Evolutionary conservation across 2,797 vertebrate species (phyloP).

Genomic region (Semotilus atromaculatus): DNA sequence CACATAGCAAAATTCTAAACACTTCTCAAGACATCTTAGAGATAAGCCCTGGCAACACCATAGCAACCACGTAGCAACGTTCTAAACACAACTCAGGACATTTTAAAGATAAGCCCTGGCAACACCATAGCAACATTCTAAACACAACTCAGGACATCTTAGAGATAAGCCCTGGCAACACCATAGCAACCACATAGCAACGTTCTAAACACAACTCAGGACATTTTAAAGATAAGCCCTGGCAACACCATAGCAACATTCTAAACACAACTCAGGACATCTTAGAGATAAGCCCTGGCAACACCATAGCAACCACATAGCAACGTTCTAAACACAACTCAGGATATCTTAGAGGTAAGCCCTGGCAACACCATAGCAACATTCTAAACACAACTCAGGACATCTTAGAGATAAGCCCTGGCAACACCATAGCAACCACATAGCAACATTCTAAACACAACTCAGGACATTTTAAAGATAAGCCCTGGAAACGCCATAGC

Average conservation of each 20-base stretch:
- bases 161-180: background rate
- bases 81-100: background rate
- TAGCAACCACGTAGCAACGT: background rate
- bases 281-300: background rate
- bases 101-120: background rate
- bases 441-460: background rate
- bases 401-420: background rate
- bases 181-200: background rate
- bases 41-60: background rate
- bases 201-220: background rate
- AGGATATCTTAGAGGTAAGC: background rate
- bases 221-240: background rate
- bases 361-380: background rate
- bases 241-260: background rate
- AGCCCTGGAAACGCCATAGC: background rate
- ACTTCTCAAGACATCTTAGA: accelerated
- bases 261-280: background rate
- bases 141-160: background rate
- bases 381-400: background rate
- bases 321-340: background rate
- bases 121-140: background rate
- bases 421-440: background rate
- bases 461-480: background rate
- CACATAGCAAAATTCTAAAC: background rate
- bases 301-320: background rate